Conservation (phyloP, 2,888 invertebrate genomes). For the Sphaerophoria rueppellii region DNA sequence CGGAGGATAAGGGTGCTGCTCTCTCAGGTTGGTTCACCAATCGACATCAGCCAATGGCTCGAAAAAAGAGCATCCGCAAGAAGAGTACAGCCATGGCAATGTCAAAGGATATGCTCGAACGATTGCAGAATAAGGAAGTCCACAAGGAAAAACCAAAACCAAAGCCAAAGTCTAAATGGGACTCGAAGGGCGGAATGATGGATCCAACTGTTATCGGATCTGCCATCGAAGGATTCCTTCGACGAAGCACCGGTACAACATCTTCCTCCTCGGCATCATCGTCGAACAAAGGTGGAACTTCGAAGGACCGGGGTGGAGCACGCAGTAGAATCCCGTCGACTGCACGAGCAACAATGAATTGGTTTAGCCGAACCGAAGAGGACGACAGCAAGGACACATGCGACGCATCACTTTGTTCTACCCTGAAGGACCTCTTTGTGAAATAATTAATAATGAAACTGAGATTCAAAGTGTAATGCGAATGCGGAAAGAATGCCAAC, state of each 20-base stretch:
- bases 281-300: constrained; percentile 81
- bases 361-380: constrained; percentile 87
- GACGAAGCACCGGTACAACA: constrained; percentile 82
- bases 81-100: constrained; percentile 83
- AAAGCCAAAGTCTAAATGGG: constrained; percentile 80
- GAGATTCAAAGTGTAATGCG: constrained; percentile 76
- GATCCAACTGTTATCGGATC: constrained; percentile 91
- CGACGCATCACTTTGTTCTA: constrained; percentile 91
- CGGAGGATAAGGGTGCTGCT: constrained; percentile 83
- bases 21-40: constrained; percentile 90
- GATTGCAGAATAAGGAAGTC: constrained; percentile 83
- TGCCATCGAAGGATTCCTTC: constrained; percentile 92
- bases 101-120: constrained; percentile 85
- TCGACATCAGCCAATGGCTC: constrained; percentile 89
- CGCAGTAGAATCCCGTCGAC: constrained; percentile 77
- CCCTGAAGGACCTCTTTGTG: constrained; percentile 93
- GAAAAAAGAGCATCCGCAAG: constrained; percentile 84
- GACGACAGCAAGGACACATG: constrained; percentile 87
- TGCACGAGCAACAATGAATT: constrained; percentile 81
- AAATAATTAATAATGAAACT: constrained; percentile 84
- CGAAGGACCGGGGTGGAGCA: constrained; percentile 79
- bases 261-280: constrained; percentile 78
- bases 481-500: not conserved
- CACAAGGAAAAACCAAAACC: constrained; percentile 81
- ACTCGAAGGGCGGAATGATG: constrained; percentile 84